Evolutionary conservation across 2,888 invertebrate genomes (phyloP).

Genomic region (Cryptocheilus praepositus): DNA sequence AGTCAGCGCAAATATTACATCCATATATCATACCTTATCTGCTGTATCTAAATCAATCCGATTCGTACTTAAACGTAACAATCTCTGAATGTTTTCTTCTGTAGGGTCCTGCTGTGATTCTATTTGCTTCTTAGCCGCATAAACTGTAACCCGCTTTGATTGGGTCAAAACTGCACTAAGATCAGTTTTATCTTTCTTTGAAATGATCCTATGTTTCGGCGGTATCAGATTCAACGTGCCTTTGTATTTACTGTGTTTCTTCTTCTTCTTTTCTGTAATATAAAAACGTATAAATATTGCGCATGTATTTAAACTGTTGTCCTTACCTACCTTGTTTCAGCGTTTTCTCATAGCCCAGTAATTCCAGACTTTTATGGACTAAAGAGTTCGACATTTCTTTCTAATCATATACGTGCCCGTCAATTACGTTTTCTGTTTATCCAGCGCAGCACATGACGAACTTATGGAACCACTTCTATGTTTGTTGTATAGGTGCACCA

Average conservation of each 20-base stretch:
- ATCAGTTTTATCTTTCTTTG: constrained; percentile 61
- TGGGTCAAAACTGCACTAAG: constrained; percentile 38
- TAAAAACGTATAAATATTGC: too few relatives aligned
- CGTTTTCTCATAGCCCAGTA: constrained; percentile 74
- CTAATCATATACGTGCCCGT: not conserved
- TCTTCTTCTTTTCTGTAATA: constrained; percentile 72
- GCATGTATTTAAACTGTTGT: too few relatives aligned
- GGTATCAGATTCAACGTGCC: constrained; percentile 69
- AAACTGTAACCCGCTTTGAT: constrained; percentile 58
- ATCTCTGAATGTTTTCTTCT: constrained; percentile 76
- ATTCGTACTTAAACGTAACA: constrained; percentile 76
- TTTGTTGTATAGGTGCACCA: too few relatives aligned
- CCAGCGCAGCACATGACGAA: too few relatives aligned
- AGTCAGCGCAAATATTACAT: too few relatives aligned
- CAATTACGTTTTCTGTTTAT: too few relatives aligned
- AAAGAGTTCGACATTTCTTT: constrained; percentile 77
- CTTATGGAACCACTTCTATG: too few relatives aligned
- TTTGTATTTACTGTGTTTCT: constrained; percentile 66
- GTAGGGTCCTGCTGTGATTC: constrained; percentile 64
- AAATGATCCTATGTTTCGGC: constrained; percentile 59
- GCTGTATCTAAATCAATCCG: constrained; percentile 70
- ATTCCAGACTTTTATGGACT: constrained; percentile 77
- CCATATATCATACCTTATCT: constrained; percentile 74
- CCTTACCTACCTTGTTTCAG: constrained; percentile 53
- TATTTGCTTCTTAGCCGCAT: constrained; percentile 61